A percentile compares a stretch with the other conserved stretches of the same genome.
Conservation (phyloP, 1,140 invertebrate species). For the Heterodera schachtii region DNA sequence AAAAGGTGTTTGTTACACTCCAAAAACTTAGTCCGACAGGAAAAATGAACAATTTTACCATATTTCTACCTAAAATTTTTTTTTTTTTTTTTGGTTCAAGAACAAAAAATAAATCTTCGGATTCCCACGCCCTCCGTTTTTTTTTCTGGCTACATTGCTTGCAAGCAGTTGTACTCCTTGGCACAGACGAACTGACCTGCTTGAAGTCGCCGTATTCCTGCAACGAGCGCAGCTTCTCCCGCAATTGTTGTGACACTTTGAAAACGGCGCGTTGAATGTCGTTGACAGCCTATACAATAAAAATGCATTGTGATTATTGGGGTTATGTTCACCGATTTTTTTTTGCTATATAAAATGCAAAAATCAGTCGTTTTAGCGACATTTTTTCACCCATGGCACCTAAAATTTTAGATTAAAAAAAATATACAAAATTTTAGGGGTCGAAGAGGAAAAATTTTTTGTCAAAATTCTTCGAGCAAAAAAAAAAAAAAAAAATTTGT, state of each 20-base stretch:
- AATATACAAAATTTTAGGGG: background rate
- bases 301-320: constrained; percentile 13
- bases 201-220: constrained; percentile 41
- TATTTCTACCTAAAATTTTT: too few relatives aligned
- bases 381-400: background rate
- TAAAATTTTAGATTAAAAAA: constrained; percentile 10
- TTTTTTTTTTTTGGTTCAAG: too few relatives aligned
- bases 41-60: too few relatives aligned
- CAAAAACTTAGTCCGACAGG: background rate
- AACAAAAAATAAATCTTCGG: too few relatives aligned
- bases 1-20: background rate
- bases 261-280: constrained; percentile 47
- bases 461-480: too few relatives aligned
- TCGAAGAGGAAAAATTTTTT: too few relatives aligned
- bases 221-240: constrained; percentile 36
- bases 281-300: constrained; percentile 47
- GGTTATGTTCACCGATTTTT: too few relatives aligned
- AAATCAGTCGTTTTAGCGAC: background rate
- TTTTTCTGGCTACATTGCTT: too few relatives aligned
- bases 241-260: constrained; percentile 29
- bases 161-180: too few relatives aligned
- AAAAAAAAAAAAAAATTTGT: background rate
- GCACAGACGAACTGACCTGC: constrained; percentile 18
- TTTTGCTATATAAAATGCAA: too few relatives aligned
- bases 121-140: too few relatives aligned